phyloP scores from a whole-genome alignment of 2,888 invertebrate genomes.

The Mimumesa dahlbomi region DNA sequence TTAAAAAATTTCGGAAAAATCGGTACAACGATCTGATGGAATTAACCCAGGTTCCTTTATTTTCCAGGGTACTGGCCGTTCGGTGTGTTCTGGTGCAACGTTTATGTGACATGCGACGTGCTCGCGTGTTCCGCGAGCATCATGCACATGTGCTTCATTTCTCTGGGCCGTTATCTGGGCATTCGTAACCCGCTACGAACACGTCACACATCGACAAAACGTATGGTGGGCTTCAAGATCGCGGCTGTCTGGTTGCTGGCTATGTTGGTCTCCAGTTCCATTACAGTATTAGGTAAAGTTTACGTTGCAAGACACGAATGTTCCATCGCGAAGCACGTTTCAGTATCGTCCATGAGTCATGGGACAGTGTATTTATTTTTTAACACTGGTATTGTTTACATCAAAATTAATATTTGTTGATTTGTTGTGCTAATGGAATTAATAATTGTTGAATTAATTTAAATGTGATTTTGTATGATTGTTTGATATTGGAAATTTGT shows the following conservation, averaged over 20 bases:
- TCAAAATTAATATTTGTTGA: too few relatives aligned
- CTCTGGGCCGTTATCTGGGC: constrained; percentile 93
- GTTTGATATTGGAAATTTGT: too few relatives aligned
- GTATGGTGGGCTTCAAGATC: constrained; percentile 92
- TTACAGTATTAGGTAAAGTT: constrained; percentile 89
- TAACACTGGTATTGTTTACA: too few relatives aligned
- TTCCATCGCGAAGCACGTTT: too few relatives aligned
- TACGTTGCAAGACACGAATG: too few relatives aligned
- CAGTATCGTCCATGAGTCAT: too few relatives aligned
- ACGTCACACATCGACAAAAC: constrained; percentile 91
- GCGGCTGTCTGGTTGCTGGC: constrained; percentile 95
- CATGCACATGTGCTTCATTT: constrained; percentile 97
- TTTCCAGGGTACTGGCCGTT: constrained; percentile 95
- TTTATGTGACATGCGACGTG: constrained; percentile 97
- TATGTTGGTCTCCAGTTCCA: constrained; percentile 92
- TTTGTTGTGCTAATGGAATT: too few relatives aligned
- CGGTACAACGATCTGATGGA: too few relatives aligned
- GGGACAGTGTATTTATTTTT: too few relatives aligned
- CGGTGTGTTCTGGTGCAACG: constrained; percentile 95
- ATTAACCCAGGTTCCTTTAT: constrained; percentile 41
- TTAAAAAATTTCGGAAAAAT: too few relatives aligned
- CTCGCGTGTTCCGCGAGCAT: constrained; percentile 97
- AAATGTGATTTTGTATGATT: too few relatives aligned
- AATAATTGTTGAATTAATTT: too few relatives aligned
- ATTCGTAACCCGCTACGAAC: constrained; percentile 94